Percentiles rank a stretch among this genome's conserved stretches.
phyloP scores from a whole-genome alignment of 2,888 invertebrate species.

The Microchrysa polita region DNA sequence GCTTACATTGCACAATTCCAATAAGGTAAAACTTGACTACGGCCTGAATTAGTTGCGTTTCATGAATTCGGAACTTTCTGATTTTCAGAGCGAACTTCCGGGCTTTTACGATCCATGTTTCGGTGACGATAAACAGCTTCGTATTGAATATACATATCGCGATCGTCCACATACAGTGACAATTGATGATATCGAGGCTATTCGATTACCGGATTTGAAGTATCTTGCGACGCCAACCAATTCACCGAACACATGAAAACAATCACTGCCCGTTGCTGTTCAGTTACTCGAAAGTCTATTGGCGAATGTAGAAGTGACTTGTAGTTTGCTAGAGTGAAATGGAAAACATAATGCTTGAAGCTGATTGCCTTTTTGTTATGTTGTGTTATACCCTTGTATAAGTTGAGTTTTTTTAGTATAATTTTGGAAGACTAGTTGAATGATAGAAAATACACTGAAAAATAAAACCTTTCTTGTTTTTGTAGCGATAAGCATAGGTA shows the following conservation, averaged over 20 bases:
- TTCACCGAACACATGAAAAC: constrained; percentile 34
- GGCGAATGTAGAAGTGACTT: neutral
- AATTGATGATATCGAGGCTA: constrained; percentile 80
- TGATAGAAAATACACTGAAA: neutral
- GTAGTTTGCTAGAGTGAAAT: neutral
- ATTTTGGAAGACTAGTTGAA: constrained; percentile 25
- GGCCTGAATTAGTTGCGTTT: no score
- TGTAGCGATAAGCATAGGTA: no score
- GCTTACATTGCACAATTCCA: constrained; percentile 82
- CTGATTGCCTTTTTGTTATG: constrained; percentile 20
- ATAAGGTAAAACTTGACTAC: constrained; percentile 73
- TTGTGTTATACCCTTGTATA: constrained; percentile 18
- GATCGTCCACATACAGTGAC: constrained; percentile 81
- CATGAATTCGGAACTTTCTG: no score
- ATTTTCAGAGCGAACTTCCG: constrained; percentile 89
- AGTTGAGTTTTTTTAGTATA: constrained; percentile 28
- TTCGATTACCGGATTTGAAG: constrained; percentile 73
- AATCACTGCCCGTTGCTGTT: neutral
- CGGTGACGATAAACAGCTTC: constrained; percentile 89
- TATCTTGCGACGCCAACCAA: constrained; percentile 36
- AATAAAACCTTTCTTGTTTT: neutral
- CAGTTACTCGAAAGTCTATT: neutral
- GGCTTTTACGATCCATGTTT: constrained; percentile 97
- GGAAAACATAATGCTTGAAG: constrained; percentile 9
- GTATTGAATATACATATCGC: constrained; percentile 86